Evolutionary conservation across 30 jellyfish, hydroid and myxozoan genomes (phyloP).

Genomic region (Sanderia malayensis): DNA sequence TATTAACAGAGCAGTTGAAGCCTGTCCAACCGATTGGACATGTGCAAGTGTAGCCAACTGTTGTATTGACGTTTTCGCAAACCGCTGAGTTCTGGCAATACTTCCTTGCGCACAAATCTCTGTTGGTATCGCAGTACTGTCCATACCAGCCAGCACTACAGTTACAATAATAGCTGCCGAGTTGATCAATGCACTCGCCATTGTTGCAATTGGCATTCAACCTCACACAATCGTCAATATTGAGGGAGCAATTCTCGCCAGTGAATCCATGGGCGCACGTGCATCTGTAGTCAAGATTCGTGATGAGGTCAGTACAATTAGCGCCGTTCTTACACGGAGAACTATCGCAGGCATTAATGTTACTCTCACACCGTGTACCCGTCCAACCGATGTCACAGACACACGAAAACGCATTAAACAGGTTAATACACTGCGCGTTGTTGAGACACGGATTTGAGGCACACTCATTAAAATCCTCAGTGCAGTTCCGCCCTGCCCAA

Average conservation of each 20-base stretch:
- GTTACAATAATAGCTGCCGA: constrained; percentile 65
- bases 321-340: constrained; percentile 77
- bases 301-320: constrained; percentile 58
- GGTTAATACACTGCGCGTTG: constrained; percentile 55
- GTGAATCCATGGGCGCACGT: constrained; percentile 74
- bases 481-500: constrained; percentile 83
- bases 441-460: constrained; percentile 66
- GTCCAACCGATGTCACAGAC: constrained; percentile 75
- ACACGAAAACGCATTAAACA: constrained; percentile 59
- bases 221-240: constrained; percentile 59
- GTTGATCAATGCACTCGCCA: constrained; percentile 78
- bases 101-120: constrained; percentile 44
- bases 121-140: constrained; percentile 45
- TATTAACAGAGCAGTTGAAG: constrained; percentile 31
- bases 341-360: constrained; percentile 59
- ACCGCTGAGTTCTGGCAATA: constrained; percentile 54
- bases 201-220: constrained; percentile 66
- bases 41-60: constrained; percentile 41
- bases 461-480: constrained; percentile 71
- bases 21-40: constrained; percentile 70
- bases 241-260: constrained; percentile 57
- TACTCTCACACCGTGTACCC: constrained; percentile 58
- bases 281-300: constrained; percentile 64
- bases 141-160: constrained; percentile 76
- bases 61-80: constrained; percentile 55